These are phyloP conservation scores for Melopsittacus undulatus DNA, from an alignment of 2,797 vertebrate species.

Conservation along the genomic window DNA sequence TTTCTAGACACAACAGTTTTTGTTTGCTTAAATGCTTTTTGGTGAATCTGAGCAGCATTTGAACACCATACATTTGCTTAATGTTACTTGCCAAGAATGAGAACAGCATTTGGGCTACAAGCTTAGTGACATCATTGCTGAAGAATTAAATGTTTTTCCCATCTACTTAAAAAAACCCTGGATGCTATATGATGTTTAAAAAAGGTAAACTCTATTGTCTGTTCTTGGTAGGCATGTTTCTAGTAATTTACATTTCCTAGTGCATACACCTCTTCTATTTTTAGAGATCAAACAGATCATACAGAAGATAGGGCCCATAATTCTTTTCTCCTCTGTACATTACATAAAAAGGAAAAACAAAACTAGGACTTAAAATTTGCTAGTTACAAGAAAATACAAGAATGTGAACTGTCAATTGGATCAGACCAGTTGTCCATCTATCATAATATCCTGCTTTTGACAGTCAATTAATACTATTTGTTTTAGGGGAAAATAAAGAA, in stretches of 20 bases:
- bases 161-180: conserved; percentile 23
- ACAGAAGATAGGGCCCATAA: not conserved
- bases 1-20: conserved; percentile 56
- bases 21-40: conserved; percentile 50
- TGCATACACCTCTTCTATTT: not conserved
- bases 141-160: conserved; percentile 49
- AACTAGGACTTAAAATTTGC: not conserved
- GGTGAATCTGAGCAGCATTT: conserved; percentile 47
- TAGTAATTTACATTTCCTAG: not conserved
- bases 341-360: not conserved
- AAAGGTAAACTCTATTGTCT: not conserved
- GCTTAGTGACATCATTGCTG: conserved; percentile 34
- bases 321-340: not conserved
- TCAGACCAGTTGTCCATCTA: not conserved
- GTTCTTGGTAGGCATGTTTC: not conserved
- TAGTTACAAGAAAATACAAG: not conserved
- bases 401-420: not conserved
- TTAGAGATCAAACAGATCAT: not conserved
- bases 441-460: not conserved
- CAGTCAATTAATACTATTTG: not conserved
- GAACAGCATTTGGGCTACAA: conserved; percentile 53
- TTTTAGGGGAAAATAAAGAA: not conserved
- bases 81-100: conserved; percentile 62
- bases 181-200: not conserved
- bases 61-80: conserved; percentile 58